phyloP scores from a whole-genome alignment of 2,797 vertebrate genomes.

The Rhinichthys osculus region DNA sequence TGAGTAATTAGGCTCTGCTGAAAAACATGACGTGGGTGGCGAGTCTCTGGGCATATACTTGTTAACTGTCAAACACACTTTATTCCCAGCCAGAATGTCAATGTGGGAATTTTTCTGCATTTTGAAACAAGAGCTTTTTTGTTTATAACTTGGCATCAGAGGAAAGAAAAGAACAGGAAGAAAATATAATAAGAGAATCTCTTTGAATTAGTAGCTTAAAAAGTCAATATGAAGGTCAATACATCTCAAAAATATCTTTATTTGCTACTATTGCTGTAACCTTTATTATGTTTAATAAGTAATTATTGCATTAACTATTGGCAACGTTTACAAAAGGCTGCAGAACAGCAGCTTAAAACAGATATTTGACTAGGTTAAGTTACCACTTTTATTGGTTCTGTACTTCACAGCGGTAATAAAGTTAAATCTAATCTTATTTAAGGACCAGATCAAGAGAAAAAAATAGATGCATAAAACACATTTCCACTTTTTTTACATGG shows the following conservation, averaged over 20 bases:
- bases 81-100: background rate
- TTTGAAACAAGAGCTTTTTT: background rate
- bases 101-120: background rate
- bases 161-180: background rate
- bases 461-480: background rate
- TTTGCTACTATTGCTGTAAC: background rate
- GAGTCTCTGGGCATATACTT: conserved; percentile 16
- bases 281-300: background rate
- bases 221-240: background rate
- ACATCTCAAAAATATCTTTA: background rate
- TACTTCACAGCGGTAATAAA: no score
- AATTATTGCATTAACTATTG: background rate
- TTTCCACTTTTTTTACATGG: background rate
- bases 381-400: background rate
- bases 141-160: conserved; percentile 5
- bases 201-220: no score
- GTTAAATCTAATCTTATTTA: background rate
- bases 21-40: conserved; percentile 46
- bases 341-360: background rate
- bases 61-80: conserved; percentile 26
- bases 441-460: background rate
- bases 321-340: background rate
- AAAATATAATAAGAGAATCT: background rate
- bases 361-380: background rate
- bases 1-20: conserved; percentile 68